Base-by-base conservation (phyloP, 2,888 invertebrate species). In the Melanostoma scalare region DNA sequence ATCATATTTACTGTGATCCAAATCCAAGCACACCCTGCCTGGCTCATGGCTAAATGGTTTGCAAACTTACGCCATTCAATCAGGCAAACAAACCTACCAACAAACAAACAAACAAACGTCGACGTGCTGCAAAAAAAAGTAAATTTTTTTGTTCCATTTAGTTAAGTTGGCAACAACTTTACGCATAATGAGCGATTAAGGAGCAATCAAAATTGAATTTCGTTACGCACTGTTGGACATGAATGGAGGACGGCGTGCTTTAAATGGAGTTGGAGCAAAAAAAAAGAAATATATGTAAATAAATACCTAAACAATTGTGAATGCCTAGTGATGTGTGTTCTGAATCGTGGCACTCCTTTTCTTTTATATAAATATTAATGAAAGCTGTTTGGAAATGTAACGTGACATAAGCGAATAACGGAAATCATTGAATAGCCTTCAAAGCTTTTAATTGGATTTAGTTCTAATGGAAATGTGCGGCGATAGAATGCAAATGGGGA, bases 131-230 rank as follows among this genome's bases (percentile, higher is more conserved):
- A 46, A 46, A 60, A 42, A 48, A 79, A 68, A 68, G 60, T 63
- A 56, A 74, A 68, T 56, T 68, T 61, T 55, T 68, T 79, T 79
- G 74, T 79, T 69, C 53, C 56, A 69, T 61, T 73, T 79, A 67
- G 53, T 73, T 65, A 42, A 56, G 60, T 74, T 56, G 48, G 67
- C 44, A 60, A 52, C 40, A 65, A 48, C 74, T 69, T 68, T 63
- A 69, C 63, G 65, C 71, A 84, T 71, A 84, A 84, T 84, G 67
- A 79, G 31, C 84, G 71, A 84, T 79, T 79, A 72, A 73, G 67
- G 56, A 84, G 74, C 68, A 72, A 73, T 82, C 77, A 78, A 67
- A 84, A 79, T 84, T 71, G 69, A 84, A 52, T 79, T 84, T 71
- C 79, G 79, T 75, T 72, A 61, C 71, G 60, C 74, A 38, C 74